These are phyloP conservation scores for Apodemia mormo DNA, from an alignment of 2,888 invertebrate genomes.

Conservation along the genomic window DNA sequence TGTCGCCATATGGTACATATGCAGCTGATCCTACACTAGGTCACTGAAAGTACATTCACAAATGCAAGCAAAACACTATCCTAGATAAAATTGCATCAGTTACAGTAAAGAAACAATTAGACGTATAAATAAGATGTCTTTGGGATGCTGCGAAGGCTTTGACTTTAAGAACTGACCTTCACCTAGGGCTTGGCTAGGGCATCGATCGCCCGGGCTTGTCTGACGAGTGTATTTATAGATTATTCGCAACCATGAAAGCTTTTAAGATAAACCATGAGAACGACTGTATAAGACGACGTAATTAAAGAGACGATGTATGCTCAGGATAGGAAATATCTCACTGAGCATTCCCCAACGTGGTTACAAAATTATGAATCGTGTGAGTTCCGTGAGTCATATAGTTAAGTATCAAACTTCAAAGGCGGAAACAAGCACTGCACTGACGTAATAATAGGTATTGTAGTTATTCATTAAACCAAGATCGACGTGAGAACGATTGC, in stretches of 20 bases:
- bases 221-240: conserved; percentile 74
- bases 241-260: conserved; percentile 48
- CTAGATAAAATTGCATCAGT: neutral
- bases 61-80: conserved; percentile 2
- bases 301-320: conserved; percentile 1
- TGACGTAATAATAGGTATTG: conserved; percentile 80
- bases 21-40: conserved; percentile 64
- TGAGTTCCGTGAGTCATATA: conserved; percentile 75
- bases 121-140: conserved; percentile 24
- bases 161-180: conserved; percentile 71
- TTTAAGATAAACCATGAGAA: conserved; percentile 14
- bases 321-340: neutral
- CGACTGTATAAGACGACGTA: neutral
- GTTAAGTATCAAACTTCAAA: conserved; percentile 73
- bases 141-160: conserved; percentile 46
- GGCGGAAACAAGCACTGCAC: conserved; percentile 75
- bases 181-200: conserved; percentile 66
- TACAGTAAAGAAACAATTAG: too few relatives aligned
- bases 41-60: conserved; percentile 33
- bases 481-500: conserved; percentile 75
- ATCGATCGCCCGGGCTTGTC: conserved; percentile 65
- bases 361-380: conserved; percentile 56
- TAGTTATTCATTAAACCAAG: conserved; percentile 73
- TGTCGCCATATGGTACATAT: conserved; percentile 70
- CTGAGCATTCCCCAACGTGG: conserved; percentile 6